These are phyloP conservation scores for Monomorium pharaonis DNA, from an alignment of 1,140 invertebrate species.

Conservation along the genomic window DNA sequence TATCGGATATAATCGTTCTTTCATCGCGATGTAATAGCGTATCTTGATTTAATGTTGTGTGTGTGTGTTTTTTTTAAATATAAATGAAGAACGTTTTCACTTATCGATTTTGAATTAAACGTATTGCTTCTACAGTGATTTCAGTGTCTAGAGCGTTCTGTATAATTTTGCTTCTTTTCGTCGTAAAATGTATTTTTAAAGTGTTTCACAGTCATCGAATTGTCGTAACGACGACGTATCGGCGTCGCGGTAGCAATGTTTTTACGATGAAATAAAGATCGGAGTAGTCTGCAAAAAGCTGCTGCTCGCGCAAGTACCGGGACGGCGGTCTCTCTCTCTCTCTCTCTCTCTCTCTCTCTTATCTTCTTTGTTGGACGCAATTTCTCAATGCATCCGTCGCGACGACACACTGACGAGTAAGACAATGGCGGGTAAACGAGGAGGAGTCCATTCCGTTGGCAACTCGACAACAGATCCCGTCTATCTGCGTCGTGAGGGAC, in stretches of 20 bases:
- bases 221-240: slow-evolving; percentile 10
- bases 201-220: not conserved
- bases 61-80: not conserved
- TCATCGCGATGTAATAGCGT: not conserved
- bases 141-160: not conserved
- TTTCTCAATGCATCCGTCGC: slow-evolving; percentile 20
- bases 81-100: not conserved
- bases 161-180: not conserved
- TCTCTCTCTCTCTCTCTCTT: not conserved
- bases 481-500: slow-evolving; percentile 61
- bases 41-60: not conserved
- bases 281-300: not conserved
- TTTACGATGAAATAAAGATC: slow-evolving; percentile 22
- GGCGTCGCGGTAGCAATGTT: not conserved
- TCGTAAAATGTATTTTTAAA: slow-evolving; percentile 2
- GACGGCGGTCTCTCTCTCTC: no score
- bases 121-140: not conserved
- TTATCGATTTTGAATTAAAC: not conserved
- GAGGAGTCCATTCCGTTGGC: slow-evolving; percentile 64
- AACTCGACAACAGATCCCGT: slow-evolving; percentile 60
- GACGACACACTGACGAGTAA: slow-evolving; percentile 37
- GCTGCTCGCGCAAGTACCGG: not conserved
- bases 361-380: not conserved
- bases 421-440: slow-evolving; percentile 55
- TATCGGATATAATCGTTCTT: not conserved